Conservation (phyloP, 2,113 vertebrate genomes). For the Manacus vitellinus region DNA sequence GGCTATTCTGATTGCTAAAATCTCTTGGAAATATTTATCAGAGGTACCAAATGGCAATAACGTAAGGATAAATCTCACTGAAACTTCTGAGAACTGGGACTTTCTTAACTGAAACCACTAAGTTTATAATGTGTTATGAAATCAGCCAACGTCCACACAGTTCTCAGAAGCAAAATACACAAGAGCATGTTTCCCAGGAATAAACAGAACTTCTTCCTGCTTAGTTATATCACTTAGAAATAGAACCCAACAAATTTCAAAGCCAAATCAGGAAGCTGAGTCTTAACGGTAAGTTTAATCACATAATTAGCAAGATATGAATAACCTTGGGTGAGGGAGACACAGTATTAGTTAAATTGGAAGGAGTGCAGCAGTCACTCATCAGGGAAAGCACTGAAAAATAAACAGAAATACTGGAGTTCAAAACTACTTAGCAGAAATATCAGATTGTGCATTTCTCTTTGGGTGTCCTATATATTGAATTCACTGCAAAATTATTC, state of each 20-base stretch:
- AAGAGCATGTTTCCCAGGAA: background rate
- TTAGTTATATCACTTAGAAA: background rate
- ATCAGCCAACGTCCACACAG: background rate
- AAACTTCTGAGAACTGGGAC: background rate
- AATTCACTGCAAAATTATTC: background rate
- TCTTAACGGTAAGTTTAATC: slow-evolving; percentile 15
- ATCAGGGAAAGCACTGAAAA: background rate
- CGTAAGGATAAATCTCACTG: background rate
- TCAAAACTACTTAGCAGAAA: background rate
- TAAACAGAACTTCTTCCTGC: background rate
- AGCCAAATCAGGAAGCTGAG: background rate
- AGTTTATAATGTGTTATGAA: background rate
- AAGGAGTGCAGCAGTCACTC: background rate
- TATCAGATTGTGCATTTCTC: background rate
- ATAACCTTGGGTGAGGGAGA: slow-evolving; percentile 9
- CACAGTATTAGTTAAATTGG: background rate
- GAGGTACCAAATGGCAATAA: background rate
- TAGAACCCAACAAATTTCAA: background rate
- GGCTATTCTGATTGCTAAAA: background rate
- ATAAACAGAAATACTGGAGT: background rate
- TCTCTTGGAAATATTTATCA: background rate
- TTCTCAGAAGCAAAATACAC: background rate
- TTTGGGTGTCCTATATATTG: background rate
- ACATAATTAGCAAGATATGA: background rate
- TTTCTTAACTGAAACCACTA: background rate